phyloP scores from a whole-genome alignment of 1,140 invertebrate species.

The Drosophila quadrilineata region DNA sequence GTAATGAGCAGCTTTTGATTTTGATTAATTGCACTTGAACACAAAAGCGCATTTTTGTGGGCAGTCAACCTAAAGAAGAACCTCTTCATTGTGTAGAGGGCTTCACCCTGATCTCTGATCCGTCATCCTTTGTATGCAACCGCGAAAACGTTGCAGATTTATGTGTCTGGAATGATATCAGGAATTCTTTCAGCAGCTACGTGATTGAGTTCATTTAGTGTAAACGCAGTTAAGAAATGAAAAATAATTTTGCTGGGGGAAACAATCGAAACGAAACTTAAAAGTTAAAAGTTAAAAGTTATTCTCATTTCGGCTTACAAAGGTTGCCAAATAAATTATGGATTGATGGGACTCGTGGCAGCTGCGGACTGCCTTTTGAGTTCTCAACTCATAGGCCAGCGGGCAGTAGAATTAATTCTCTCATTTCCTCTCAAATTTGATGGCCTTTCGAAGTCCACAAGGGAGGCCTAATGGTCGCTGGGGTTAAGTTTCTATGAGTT shows the following conservation, averaged over 20 bases:
- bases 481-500: conserved; percentile 4
- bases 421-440: conserved; percentile 40
- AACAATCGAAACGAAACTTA: no score
- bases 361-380: not conserved
- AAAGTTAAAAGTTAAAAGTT: no score
- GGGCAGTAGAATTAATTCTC: conserved; percentile 18
- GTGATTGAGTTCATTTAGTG: conserved; percentile 40
- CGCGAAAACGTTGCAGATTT: conserved; percentile 15
- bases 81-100: not conserved
- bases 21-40: not conserved
- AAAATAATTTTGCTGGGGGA: no score
- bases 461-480: conserved; percentile 18
- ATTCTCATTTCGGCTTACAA: conserved; percentile 3
- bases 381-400: not conserved
- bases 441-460: conserved; percentile 17
- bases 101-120: not conserved
- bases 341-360: conserved; percentile 27
- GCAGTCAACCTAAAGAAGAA: not conserved
- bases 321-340: conserved; percentile 50
- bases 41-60: not conserved
- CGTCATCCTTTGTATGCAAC: conserved; percentile 13
- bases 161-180: conserved; percentile 43
- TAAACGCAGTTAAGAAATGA: no score
- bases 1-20: not conserved
- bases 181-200: conserved; percentile 39